A percentile compares a stretch with the other conserved stretches of the same genome.
Evolutionary conservation across 2,113 vertebrate genomes (phyloP).

Genomic region (Clarias batrachus): DNA sequence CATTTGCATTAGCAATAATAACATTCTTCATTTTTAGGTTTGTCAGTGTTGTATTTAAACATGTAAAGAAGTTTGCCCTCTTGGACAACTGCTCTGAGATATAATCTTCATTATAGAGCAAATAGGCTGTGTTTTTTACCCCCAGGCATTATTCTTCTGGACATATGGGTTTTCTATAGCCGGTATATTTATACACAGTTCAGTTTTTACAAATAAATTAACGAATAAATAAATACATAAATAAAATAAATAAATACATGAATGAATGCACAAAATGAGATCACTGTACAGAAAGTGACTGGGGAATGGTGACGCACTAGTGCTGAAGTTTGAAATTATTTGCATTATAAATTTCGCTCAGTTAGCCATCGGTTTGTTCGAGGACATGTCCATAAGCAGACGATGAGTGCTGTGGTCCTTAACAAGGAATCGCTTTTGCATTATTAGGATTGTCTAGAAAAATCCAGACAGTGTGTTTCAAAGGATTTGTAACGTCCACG

Average conservation of each 20-base stretch:
- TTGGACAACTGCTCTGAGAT: constrained; percentile 75
- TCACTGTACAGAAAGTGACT: constrained; percentile 56
- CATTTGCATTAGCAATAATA: constrained; percentile 90
- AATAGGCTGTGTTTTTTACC: constrained; percentile 44
- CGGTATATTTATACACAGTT: constrained; percentile 64
- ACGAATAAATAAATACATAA: constrained; percentile 40
- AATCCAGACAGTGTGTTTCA: constrained; percentile 21
- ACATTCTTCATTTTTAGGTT: constrained; percentile 61
- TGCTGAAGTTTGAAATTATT: constrained; percentile 5
- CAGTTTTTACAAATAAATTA: constrained; percentile 50
- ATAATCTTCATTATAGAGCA: constrained; percentile 37
- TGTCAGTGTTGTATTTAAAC: constrained; percentile 83
- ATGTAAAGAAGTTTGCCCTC: constrained; percentile 81
- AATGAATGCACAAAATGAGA: constrained; percentile 44
- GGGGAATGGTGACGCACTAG: constrained; percentile 36
- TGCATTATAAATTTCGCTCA: constrained; percentile 15
- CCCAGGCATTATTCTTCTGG: constrained; percentile 45
- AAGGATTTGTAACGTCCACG: constrained; percentile 9
- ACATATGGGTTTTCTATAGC: constrained; percentile 63
- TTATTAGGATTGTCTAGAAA: constrained; percentile 47
- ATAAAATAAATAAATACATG: constrained; percentile 55
- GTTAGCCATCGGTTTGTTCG: constrained; percentile 11
- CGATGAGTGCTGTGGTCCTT: constrained; percentile 54
- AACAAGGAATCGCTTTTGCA: constrained; percentile 75
- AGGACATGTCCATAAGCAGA: constrained; percentile 4